Base-by-base conservation (phyloP, 2,797 vertebrate genomes). In the Leontopithecus rosalia region DNA sequence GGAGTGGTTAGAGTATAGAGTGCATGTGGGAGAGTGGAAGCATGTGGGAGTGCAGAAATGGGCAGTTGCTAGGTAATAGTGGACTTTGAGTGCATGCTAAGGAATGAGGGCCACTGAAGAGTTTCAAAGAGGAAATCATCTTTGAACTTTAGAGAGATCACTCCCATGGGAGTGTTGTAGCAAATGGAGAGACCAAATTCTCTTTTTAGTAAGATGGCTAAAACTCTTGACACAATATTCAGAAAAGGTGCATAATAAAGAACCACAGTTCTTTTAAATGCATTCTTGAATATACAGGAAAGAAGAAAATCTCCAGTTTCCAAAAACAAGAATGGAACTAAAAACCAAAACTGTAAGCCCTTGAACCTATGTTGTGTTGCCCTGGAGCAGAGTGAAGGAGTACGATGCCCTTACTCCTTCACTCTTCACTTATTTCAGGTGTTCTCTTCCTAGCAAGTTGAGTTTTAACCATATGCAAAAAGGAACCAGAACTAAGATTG, bases 401-500 rank as follows among this genome's bases (percentile, higher is more conserved):
- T 43, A 10, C 22, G 52, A 55, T 22, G 20, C 8, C 20, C 20
- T 55, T 20, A 55, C 52, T 55, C 52, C 20, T 55, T 55, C 52
- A 55, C 52, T 55, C 52, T 22, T 55, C 52, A 30, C 36, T 91
- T 93, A 92, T 92, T 91, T 92, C 91, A 95, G n/a, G 36, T 95
- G 92, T 96, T 90, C 84, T 93, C 2, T 90, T 85, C 43, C 75
- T 88, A 64, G 64, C 33, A 48, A 36, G 57, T 46, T 95, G 77
- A 76, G 17, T 91, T 93, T 85, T 94, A 95, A 95, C 72, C 26
- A 22, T 55, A 15, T 61, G 26, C 28, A 72, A 86, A 77, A 96
- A 85, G 75, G 75, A 96, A 64, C 70, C 80, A 90, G 61, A 84
- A 91, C 46, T n/a, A 96, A 87, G 83, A 91, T 36, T 89, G 81